Conservation (phyloP, 1,140 invertebrate species). For the Linepithema humile region DNA sequence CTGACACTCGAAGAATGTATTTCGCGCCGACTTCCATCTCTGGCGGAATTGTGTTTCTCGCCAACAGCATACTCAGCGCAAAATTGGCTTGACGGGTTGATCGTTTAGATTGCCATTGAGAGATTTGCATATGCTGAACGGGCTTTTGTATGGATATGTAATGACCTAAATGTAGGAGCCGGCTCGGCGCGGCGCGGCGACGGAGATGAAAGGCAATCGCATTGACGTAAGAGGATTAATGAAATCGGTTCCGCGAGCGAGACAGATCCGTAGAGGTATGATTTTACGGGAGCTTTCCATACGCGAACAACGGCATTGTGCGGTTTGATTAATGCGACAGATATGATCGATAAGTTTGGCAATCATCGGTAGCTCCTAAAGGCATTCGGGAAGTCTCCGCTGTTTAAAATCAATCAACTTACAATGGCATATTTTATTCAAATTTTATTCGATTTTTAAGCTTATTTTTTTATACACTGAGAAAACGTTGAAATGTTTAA, state of each 20-base stretch:
- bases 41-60: neutral
- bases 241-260: conserved; percentile 38
- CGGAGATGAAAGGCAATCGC: conserved; percentile 18
- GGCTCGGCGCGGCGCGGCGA: neutral
- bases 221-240: conserved; percentile 53
- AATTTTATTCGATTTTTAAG: neutral
- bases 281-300: conserved; percentile 32
- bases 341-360: conserved; percentile 50
- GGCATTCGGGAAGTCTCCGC: neutral
- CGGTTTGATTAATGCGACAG: conserved; percentile 53
- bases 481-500: neutral
- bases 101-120: conserved; percentile 36
- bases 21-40: neutral
- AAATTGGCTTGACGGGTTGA: conserved; percentile 12
- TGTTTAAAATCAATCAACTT: neutral
- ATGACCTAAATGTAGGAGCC: conserved; percentile 38
- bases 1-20: neutral
- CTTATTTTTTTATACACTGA: neutral
- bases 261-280: neutral
- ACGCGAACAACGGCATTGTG: conserved; percentile 22
- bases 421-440: neutral
- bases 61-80: neutral
- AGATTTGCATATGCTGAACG: conserved; percentile 34
- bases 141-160: conserved; percentile 31
- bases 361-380: conserved; percentile 13